Evolutionary conservation across 2,888 invertebrate species (phyloP), one percentile per base, ranked within the genome.

Genomic region (Dicroscelio sp.): DNA sequence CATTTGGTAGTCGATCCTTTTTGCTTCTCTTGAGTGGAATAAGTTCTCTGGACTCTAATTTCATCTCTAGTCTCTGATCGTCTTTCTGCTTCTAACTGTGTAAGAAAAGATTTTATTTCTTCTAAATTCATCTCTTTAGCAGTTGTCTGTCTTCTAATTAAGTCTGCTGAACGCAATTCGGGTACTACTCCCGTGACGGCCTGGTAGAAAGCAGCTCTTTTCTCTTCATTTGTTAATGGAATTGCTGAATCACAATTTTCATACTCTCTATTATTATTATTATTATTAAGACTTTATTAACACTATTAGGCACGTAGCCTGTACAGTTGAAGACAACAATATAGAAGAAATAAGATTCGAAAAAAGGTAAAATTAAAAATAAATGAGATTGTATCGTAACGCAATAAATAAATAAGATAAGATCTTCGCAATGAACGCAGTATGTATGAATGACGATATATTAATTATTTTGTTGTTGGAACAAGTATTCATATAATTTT

Each of bases 261-360:
- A 38, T 89, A 89, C 25, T 92, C 87, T 83, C 88, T 87, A 63
- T n/a, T n/a, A n/a, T n/a, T n/a, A n/a, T n/a, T n/a, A 93, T 86
- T 38, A 38, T 38, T 38, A n/a, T n/a, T n/a, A n/a, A n/a, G n/a
- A n/a, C n/a, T n/a, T n/a, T n/a, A n/a, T n/a, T n/a, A n/a, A n/a
- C n/a, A n/a, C n/a, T n/a, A n/a, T n/a, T n/a, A n/a, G n/a, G n/a
- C n/a, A n/a, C n/a, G n/a, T n/a, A n/a, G n/a, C n/a, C n/a, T n/a
- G n/a, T n/a, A n/a, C n/a, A n/a, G n/a, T n/a, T n/a, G n/a, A n/a
- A n/a, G n/a, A n/a, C n/a, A n/a, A n/a, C n/a, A n/a, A n/a, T n/a
- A n/a, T n/a, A n/a, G n/a, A n/a, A n/a, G n/a, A n/a, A n/a, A n/a
- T n/a, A n/a, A n/a, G n/a, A n/a, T n/a, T n/a, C n/a, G n/a, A n/a